A percentile compares a stretch with the other conserved stretches of the same genome.
These are phyloP conservation scores for Periplaneta americana DNA, from an alignment of 1,140 invertebrate genomes.

Conservation along the genomic window DNA sequence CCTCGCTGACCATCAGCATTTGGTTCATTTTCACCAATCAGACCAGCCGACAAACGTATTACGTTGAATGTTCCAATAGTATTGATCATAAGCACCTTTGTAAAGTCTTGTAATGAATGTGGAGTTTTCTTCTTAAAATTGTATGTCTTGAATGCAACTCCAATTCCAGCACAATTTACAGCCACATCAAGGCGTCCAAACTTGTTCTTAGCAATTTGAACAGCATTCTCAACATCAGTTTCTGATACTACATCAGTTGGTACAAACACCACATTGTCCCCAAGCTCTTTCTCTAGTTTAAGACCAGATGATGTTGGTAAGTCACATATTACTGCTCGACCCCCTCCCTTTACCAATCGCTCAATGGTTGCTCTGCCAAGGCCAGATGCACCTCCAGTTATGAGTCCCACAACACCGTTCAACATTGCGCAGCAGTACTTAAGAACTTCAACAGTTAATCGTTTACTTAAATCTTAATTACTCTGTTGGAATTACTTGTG, in stretches of 20 bases:
- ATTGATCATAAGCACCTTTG: slow-evolving; percentile 54
- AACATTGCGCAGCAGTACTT: slow-evolving; percentile 22
- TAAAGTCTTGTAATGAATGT: slow-evolving; percentile 58
- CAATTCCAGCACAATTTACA: slow-evolving; percentile 96
- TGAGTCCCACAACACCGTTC: slow-evolving; percentile 70
- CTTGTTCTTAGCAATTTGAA: slow-evolving; percentile 66
- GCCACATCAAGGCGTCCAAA: slow-evolving; percentile 82
- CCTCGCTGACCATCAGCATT: slow-evolving; percentile 80
- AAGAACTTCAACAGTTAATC: too few species aligned
- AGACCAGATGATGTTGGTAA: slow-evolving; percentile 74
- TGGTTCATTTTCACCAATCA: slow-evolving; percentile 81
- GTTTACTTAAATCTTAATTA: too few species aligned
- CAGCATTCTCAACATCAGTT: slow-evolving; percentile 69
- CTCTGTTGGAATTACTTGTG: too few species aligned
- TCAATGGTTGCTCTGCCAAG: slow-evolving; percentile 87
- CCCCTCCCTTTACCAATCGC: slow-evolving; percentile 72
- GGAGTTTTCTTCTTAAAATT: slow-evolving; percentile 82
- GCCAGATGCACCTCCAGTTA: slow-evolving; percentile 91
- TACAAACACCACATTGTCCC: slow-evolving; percentile 69
- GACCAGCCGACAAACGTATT: slow-evolving; percentile 67
- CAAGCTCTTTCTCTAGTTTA: slow-evolving; percentile 66
- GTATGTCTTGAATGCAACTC: slow-evolving; percentile 79
- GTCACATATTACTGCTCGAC: slow-evolving; percentile 81
- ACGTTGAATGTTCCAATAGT: slow-evolving; percentile 93
- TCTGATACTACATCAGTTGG: slow-evolving; percentile 82